phyloP scores from a whole-genome alignment of 2,113 vertebrate species.

The Sakesphorus luctuosus region DNA sequence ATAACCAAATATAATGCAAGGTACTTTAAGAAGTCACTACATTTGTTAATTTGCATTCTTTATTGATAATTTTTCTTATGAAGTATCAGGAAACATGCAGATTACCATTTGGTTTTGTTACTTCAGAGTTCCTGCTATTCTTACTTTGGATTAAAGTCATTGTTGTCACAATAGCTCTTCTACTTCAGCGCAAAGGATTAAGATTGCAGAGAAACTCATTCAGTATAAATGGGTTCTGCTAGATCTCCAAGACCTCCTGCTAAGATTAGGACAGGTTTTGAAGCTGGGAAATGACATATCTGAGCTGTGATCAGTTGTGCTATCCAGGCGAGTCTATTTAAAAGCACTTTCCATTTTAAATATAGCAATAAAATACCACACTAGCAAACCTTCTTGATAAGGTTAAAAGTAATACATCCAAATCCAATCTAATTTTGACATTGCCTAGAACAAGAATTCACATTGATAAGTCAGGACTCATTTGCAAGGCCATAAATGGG shows the following conservation, averaged over 20 bases:
- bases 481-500: slow-evolving; percentile 84
- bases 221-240: slow-evolving; percentile 43
- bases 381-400: slow-evolving; percentile 81
- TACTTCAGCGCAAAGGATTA: slow-evolving; percentile 47
- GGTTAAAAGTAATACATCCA: slow-evolving; percentile 84
- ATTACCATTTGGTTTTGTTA: slow-evolving; percentile 67
- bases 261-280: slow-evolving; percentile 60
- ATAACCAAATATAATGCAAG: slow-evolving; percentile 41
- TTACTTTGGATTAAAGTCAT: slow-evolving; percentile 66
- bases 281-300: slow-evolving; percentile 75
- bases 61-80: slow-evolving; percentile 71
- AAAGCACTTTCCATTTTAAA: slow-evolving; percentile 86
- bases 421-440: slow-evolving; percentile 87
- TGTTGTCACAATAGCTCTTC: slow-evolving; percentile 65
- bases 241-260: slow-evolving; percentile 52
- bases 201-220: neutral
- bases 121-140: slow-evolving; percentile 39
- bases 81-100: slow-evolving; percentile 59
- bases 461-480: slow-evolving; percentile 79
- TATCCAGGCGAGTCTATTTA: slow-evolving; percentile 78
- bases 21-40: slow-evolving; percentile 43
- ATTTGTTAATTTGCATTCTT: slow-evolving; percentile 62
- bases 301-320: slow-evolving; percentile 71
- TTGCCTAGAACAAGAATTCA: slow-evolving; percentile 79
- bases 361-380: slow-evolving; percentile 82